Base-by-base conservation (phyloP, 2,797 vertebrate species). In the Zenarchopterus dispar region DNA sequence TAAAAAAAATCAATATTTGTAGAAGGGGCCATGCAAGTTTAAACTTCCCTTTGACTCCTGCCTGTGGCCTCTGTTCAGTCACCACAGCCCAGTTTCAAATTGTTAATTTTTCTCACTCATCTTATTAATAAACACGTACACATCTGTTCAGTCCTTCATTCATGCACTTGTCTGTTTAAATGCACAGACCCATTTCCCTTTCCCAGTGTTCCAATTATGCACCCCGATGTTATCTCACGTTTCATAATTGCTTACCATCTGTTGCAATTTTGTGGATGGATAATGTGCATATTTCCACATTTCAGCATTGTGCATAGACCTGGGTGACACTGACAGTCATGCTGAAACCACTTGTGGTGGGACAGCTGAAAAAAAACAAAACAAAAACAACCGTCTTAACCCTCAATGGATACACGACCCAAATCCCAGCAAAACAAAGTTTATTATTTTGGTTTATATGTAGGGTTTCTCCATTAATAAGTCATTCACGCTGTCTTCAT, bases 201-300 rank as follows among this genome's bases (percentile, higher is more conserved):
- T 54, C 52, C 44, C 31, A 0, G 0, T 33, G 22, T 50, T 22
- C 49, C 56, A 56, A 75, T 67, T 71, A 57, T 15, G n/a, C 17
- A 33, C 48, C 4, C 45, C 53, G 67, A 75, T 70, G 65, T 75
- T 67, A 61, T 62, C n/a, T 7, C 42, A 50, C 8, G 5, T 54
- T 62, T 66, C 8, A 24, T 73, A 77, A 78, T 82, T 59, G 43
- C 58, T 49, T 10, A 6, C 70, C 74, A 80, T 75, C 76, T 85
- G 75, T 56, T 80, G 50, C 57, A 39, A 4, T 56, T 56, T 46
- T 18, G 56, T 42, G 6, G 44, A 28, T 26, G 23, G 48, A 56
- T 51, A 9, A 46, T 39, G 24, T 19, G 43, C 61, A 26, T 53
- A 26, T 26, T 26, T 26, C 24, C 24, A 26, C 24, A 44, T 47